These are phyloP conservation scores for Troglohyphantes excavatus DNA, from an alignment of 2,888 invertebrate species.

Conservation along the genomic window DNA sequence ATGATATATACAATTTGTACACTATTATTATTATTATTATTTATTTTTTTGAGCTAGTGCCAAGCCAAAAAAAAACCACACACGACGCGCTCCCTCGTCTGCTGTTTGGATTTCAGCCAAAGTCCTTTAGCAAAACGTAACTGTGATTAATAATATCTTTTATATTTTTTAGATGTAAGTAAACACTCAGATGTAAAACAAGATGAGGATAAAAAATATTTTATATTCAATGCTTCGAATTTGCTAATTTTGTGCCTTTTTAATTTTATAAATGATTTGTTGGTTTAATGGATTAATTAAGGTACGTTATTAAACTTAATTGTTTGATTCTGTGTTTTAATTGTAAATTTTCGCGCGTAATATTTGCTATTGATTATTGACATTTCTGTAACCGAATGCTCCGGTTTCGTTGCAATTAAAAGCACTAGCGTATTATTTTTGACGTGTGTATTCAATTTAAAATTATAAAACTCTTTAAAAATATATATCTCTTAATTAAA, in stretches of 20 bases:
- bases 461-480: too few species aligned
- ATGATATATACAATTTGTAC: too few species aligned
- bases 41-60: background rate
- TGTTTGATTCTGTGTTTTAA: background rate
- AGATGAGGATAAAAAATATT: slow-evolving; percentile 33
- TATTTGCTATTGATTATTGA: background rate
- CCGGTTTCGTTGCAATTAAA: background rate
- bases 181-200: slow-evolving; percentile 44
- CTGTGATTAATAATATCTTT: slow-evolving; percentile 7
- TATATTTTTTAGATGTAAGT: slow-evolving; percentile 37
- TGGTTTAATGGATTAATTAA: background rate
- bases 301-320: background rate
- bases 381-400: background rate
- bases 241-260: background rate
- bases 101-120: slow-evolving; percentile 41
- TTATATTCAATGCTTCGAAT: slow-evolving; percentile 7
- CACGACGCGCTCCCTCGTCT: slow-evolving; percentile 8
- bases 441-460: background rate
- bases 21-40: too few species aligned
- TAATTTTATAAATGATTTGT: background rate
- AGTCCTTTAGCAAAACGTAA: slow-evolving; percentile 65
- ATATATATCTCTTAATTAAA: background rate
- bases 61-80: background rate
- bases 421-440: background rate
- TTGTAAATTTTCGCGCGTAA: slow-evolving; percentile 11